Evolutionary conservation across 2,888 invertebrate genomes (phyloP).

Genomic region (Volucella zonaria): DNA sequence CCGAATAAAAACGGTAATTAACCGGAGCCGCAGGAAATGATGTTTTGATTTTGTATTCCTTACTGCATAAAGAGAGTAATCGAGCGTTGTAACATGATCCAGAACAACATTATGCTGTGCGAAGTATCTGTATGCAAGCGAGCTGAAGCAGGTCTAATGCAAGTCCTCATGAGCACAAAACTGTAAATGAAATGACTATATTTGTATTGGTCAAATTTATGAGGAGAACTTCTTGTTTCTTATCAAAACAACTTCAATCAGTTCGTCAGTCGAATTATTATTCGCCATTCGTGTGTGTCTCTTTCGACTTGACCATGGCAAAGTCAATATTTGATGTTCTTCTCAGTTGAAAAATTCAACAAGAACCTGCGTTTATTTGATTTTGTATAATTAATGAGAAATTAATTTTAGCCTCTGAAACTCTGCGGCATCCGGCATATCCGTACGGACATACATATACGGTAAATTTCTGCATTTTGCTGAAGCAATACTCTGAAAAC

Average conservation of each 20-base stretch:
- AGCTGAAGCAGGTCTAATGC: too few relatives aligned
- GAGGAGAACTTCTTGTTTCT: too few relatives aligned
- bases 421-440: constrained; percentile 28
- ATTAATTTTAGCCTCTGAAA: constrained; percentile 58
- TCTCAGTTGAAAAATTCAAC: constrained; percentile 39
- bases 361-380: constrained; percentile 57
- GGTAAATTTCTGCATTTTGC: constrained; percentile 10
- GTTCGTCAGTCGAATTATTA: not conserved
- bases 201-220: too few relatives aligned
- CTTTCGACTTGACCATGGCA: constrained; percentile 6
- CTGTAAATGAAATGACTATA: too few relatives aligned
- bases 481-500: constrained; percentile 27
- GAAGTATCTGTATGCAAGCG: too few relatives aligned
- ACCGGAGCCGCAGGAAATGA: too few relatives aligned
- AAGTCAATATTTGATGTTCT: constrained; percentile 65
- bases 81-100: too few relatives aligned
- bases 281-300: constrained; percentile 1
- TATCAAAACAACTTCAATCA: not conserved
- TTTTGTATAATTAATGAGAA: constrained; percentile 72
- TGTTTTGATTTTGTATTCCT: too few relatives aligned
- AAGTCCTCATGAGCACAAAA: too few relatives aligned
- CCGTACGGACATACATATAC: not conserved
- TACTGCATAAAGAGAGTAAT: too few relatives aligned
- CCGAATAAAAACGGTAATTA: too few relatives aligned
- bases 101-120: too few relatives aligned